A percentile compares a stretch with the other conserved stretches of the same genome.
phyloP scores from a whole-genome alignment of 2,888 invertebrate genomes.

The Fissipunctia ypsillon region DNA sequence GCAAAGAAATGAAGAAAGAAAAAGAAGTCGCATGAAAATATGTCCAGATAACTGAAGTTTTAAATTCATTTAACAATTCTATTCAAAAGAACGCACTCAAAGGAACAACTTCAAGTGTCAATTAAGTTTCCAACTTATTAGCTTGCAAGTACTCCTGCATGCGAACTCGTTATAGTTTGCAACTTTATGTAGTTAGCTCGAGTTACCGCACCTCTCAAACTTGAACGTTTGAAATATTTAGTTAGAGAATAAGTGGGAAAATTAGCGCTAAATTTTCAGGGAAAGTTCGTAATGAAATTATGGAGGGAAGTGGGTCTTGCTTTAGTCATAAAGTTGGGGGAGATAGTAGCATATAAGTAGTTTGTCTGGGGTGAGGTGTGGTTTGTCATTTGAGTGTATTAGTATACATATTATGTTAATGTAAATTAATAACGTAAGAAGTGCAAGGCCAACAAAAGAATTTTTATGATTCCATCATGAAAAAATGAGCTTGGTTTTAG shows the following conservation, averaged over 20 bases:
- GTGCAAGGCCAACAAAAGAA: background rate
- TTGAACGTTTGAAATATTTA: constrained; percentile 65
- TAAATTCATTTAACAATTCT: constrained; percentile 8
- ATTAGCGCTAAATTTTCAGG: constrained; percentile 60
- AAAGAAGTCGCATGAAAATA: background rate
- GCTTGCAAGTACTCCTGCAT: constrained; percentile 52
- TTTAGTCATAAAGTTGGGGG: background rate
- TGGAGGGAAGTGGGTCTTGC: background rate
- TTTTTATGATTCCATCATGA: background rate
- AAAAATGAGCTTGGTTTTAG: background rate
- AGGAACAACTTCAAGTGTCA: constrained; percentile 60
- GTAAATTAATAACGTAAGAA: background rate
- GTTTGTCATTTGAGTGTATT: constrained; percentile 3
- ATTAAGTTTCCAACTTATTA: constrained; percentile 64
- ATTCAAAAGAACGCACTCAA: constrained; percentile 35
- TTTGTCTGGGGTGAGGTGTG: background rate
- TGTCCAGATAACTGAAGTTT: background rate
- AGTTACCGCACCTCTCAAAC: constrained; percentile 56
- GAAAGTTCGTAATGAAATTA: constrained; percentile 46
- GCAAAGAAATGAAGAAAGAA: background rate
- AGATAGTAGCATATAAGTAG: background rate
- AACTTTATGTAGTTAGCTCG: constrained; percentile 61
- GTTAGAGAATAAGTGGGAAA: constrained; percentile 56
- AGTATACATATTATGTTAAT: background rate
- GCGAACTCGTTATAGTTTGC: constrained; percentile 64